Base-by-base conservation (phyloP, 2,888 invertebrate species). In the Dasysyrphus tricinctus region DNA sequence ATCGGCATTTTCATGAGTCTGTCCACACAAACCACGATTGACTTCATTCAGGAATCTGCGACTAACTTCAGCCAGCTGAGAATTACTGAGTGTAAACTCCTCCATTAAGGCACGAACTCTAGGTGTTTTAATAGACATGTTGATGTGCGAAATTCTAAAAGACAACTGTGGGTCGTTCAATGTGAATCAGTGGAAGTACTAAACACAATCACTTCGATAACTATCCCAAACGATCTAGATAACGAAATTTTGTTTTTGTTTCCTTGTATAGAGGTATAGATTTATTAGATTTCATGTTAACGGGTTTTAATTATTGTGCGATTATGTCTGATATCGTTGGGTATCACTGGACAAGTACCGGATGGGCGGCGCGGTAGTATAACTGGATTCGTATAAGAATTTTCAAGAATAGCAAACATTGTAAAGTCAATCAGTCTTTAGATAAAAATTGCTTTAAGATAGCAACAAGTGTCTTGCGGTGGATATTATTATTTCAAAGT, bases 21-120 rank as follows among this genome's bases (percentile, higher is more conserved):
- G 94, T 90, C 95, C 96, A 32, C 94, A 94, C 47, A 99, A 94
- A 4, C 98, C 98, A 90, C 95, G 95, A 49, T 95, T 92, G 87
- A 98, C 94, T 91, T 97, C 97, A 51, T 94, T 93, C 88, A 95
- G 93, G 88, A 98, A 95, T 87, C 95, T 94, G 87, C 94, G 94
- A 95, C 96, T 96, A 75, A 98, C 94, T 92, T 96, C 95, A 90
- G 93, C 94, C 83, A 97, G 94, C 90, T 96, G 95, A 88, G 96
- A 96, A 91, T 97, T 96, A 88, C 95, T 94, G 81, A 98, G 93
- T 88, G 96, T 94, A 90, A 98, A 94, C 89, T 97, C 95, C 92
- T 96, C 90, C 88, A 92, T 90, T 73, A 92, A 89, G 11, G 65
- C 19, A 24, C 82, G 75, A 32, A 72, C 70, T 54, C 59, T 51